Evolutionary conservation across 2,113 vertebrate species (phyloP).

Genomic region (Indri indri): DNA sequence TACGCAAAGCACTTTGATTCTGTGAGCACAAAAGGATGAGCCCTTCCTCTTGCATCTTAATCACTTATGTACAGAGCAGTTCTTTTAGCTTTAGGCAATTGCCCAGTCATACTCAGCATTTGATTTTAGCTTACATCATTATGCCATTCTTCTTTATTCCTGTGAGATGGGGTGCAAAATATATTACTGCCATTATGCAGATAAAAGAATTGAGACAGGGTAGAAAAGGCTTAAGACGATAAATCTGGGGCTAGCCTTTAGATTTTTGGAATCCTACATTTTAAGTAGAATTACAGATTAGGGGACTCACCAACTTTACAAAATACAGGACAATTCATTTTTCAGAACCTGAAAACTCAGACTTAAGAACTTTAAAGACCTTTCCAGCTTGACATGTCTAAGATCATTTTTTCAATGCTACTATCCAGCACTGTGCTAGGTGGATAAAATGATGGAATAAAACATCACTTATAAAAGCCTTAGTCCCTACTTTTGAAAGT

Average conservation of each 20-base stretch:
- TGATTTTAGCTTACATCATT: slow-evolving; percentile 52
- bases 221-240: slow-evolving; percentile 45
- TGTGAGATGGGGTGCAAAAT: slow-evolving; percentile 36
- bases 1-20: background rate
- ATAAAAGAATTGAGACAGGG: slow-evolving; percentile 50
- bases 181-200: slow-evolving; percentile 49
- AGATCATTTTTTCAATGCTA: slow-evolving; percentile 1
- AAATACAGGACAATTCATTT: slow-evolving; percentile 44
- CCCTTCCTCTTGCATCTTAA: slow-evolving; percentile 9
- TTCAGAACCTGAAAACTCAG: slow-evolving; percentile 21
- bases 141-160: slow-evolving; percentile 44
- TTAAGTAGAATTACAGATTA: slow-evolving; percentile 59
- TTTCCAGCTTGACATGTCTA: slow-evolving; percentile 43
- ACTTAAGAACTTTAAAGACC: slow-evolving; percentile 40
- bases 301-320: slow-evolving; percentile 35
- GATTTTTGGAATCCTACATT: slow-evolving; percentile 31
- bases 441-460: slow-evolving; percentile 8
- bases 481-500: slow-evolving; percentile 14
- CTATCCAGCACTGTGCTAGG: slow-evolving; percentile 3
- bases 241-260: slow-evolving; percentile 50
- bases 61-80: slow-evolving; percentile 7
- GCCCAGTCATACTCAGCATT: slow-evolving; percentile 3
- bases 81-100: slow-evolving; percentile 46
- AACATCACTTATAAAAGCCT: slow-evolving; percentile 14
- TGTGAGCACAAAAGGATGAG: background rate